These are phyloP conservation scores for Albula glossodonta DNA, from an alignment of 2,113 vertebrate genomes.

Conservation along the genomic window DNA sequence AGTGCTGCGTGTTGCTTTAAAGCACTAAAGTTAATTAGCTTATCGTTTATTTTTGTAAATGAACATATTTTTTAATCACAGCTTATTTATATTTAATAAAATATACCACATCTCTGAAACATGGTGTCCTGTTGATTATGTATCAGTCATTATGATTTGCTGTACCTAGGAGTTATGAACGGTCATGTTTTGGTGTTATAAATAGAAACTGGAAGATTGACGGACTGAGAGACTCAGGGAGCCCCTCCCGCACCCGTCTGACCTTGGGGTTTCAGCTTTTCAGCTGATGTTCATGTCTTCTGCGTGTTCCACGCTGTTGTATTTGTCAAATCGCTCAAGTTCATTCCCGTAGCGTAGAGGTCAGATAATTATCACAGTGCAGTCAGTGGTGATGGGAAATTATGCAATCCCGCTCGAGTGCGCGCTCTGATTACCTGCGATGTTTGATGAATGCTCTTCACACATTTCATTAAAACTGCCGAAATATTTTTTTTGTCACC, in stretches of 20 bases:
- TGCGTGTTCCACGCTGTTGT: slow-evolving; percentile 37
- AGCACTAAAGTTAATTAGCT: background rate
- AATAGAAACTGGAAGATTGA: slow-evolving; percentile 29
- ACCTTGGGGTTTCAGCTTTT: slow-evolving; percentile 49
- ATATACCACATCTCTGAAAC: background rate
- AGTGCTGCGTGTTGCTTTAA: background rate
- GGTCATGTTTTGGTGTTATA: slow-evolving; percentile 15
- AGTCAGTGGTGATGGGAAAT: slow-evolving; percentile 65
- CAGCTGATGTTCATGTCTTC: slow-evolving; percentile 26
- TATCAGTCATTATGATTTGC: background rate
- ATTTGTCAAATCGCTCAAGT: slow-evolving; percentile 67
- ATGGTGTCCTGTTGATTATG: background rate
- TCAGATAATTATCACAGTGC: slow-evolving; percentile 71
- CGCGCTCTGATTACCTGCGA: slow-evolving; percentile 64
- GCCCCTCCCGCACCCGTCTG: slow-evolving; percentile 25
- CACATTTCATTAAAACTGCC: slow-evolving; percentile 66
- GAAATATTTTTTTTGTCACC: slow-evolving; percentile 58
- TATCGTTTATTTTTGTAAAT: background rate
- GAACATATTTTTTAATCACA: background rate
- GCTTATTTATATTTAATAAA: background rate
- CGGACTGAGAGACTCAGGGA: background rate
- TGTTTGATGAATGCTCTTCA: slow-evolving; percentile 66
- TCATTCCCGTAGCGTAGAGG: slow-evolving; percentile 69
- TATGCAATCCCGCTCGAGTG: slow-evolving; percentile 66
- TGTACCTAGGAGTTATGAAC: slow-evolving; percentile 11